Conservation (phyloP, 2,113 vertebrate genomes). For the pig (Sus scrofa) region T2T-Sscrofa CM000819.6:19997501-19998000, state of each 20-base stretch:
- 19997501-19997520: neutral
- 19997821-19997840: neutral
- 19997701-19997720: neutral
- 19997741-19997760: neutral
- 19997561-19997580: neutral
- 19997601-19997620: neutral
- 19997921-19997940: slow-evolving; percentile 43
- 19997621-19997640: neutral
- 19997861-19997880: slow-evolving; percentile 23
- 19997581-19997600: neutral
- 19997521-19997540: neutral
- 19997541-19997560: slow-evolving; percentile 36
- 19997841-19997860: neutral
- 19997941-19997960: slow-evolving; percentile 43
- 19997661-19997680: slow-evolving; percentile 33
- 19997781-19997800: neutral
- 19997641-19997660: neutral
- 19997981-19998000: neutral
- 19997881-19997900: slow-evolving; percentile 15
- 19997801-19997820: slow-evolving; percentile 27
- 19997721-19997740: slow-evolving; percentile 40
- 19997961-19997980: neutral
- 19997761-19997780: neutral
- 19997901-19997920: neutral
- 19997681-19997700: neutral